Percentiles rank a stretch among this genome's conserved stretches.
Evolutionary conservation across 1,140 invertebrate species (phyloP).

Genomic region (Chrysopa pallens): DNA sequence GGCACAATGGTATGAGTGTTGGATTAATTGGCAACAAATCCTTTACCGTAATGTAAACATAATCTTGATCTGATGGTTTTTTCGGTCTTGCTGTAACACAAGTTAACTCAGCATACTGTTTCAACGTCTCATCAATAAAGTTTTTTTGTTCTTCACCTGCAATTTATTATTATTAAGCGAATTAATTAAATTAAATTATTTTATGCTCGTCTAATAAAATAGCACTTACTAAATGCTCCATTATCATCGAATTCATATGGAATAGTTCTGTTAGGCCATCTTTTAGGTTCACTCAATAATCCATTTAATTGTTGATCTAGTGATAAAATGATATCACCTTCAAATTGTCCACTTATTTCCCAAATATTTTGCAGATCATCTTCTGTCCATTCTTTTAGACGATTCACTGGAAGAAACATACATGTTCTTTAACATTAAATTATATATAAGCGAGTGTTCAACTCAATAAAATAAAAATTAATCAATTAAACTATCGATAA

Average conservation of each 20-base stretch:
- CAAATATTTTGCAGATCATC: slow-evolving; percentile 6
- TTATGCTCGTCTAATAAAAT: no score
- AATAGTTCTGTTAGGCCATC: slow-evolving; percentile 21
- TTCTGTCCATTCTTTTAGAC: slow-evolving; percentile 4
- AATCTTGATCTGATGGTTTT: slow-evolving; percentile 1
- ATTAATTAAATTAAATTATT: no score
- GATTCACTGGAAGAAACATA: slow-evolving; percentile 1
- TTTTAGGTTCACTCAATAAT: slow-evolving; percentile 19
- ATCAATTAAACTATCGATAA: no score
- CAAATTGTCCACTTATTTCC: slow-evolving; percentile 25
- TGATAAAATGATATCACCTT: slow-evolving; percentile 30
- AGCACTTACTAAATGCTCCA: slow-evolving; percentile 2
- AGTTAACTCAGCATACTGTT: not conserved
- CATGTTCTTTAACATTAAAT: no score
- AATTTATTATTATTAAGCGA: no score
- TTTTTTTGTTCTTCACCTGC: slow-evolving; percentile 1
- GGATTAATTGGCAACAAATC: no score
- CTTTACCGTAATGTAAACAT: slow-evolving; percentile 5
- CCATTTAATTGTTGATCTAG: slow-evolving; percentile 18
- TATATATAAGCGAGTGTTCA: no score
- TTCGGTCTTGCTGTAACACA: slow-evolving; percentile 1
- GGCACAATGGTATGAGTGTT: no score
- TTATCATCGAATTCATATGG: slow-evolving; percentile 14
- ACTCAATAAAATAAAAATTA: no score
- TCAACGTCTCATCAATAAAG: not conserved